Base-by-base conservation (phyloP, 2,797 vertebrate species). In the Sitta carolinensis region DNA sequence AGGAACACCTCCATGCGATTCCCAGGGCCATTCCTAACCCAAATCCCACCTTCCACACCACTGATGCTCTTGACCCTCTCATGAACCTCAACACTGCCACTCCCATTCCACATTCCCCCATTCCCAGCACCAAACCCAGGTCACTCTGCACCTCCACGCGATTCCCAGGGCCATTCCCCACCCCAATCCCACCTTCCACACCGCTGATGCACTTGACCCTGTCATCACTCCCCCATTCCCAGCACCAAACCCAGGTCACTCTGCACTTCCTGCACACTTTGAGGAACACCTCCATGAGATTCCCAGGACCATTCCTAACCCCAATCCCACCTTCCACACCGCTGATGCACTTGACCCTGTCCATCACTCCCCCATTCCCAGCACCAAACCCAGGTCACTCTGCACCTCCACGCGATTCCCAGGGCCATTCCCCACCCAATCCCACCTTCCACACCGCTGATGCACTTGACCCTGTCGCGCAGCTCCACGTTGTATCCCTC, bases 401-500 rank as follows among this genome's bases (percentile, higher is more conserved):
- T 14, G 7, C 47, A 14, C 5, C 2, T 11, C 36, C 36, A 68
- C 1, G 3, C 22, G 0, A 23, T 32, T 42, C 42, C 16, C 3
- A 9, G 43, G 12, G 47, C 16, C 38, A 16, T 7, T 7, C 42
- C 42, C 15, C n/a, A 23, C 8, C 19, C 38, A 38, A 18, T 17
- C 51, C n/a, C 5, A 63, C 61, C 20, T 23, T 32, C 42, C 62
- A 64, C 2, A 0, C 32, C 6, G 2, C 99, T 99, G 93, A 99
- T 99, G 93, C 99, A 99, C 96, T 99, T 99, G 84, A 99, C 99
- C 67, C 99, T 97, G 97, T 99, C 99, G 2, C 99, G 98, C 57
- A 99, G 99, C 96, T 99, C 99, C 64, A 99, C 99, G 10, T 99
- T 99, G 98, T 99, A 99, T 32, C 99, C 99, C 97, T 99, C 99